phyloP scores from a whole-genome alignment of 2,797 vertebrate genomes.

The Agapornis canus region DNA sequence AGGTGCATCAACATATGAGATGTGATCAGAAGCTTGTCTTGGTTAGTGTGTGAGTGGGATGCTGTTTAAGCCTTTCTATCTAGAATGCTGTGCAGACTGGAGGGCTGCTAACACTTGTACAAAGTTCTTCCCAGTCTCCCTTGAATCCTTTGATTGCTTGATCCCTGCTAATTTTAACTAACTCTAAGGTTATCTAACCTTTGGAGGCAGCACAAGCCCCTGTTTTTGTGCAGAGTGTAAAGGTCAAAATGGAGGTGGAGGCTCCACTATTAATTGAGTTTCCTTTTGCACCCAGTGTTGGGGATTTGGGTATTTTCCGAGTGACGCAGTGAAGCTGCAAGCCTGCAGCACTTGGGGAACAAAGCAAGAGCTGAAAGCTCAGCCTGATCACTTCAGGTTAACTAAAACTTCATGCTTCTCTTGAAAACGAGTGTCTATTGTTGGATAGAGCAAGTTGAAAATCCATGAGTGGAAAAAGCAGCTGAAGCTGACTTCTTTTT shows the following conservation, averaged over 20 bases:
- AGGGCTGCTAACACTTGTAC: not conserved
- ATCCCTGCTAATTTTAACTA: not conserved
- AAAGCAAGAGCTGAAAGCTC: not conserved
- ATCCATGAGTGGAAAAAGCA: not conserved
- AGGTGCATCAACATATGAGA: not conserved
- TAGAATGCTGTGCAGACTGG: not conserved
- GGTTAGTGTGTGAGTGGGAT: not conserved
- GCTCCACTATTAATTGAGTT: not conserved
- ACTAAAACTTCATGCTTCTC: not conserved
- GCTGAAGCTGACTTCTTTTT: not conserved
- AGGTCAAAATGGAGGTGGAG: not conserved
- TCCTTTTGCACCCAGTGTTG: not conserved
- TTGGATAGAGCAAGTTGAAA: not conserved
- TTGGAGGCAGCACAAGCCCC: not conserved
- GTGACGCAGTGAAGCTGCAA: not conserved
- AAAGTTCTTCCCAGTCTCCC: not conserved
- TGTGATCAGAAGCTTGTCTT: not conserved
- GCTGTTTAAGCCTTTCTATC: not conserved
- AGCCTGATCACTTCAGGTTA: not conserved
- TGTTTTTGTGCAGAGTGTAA: not conserved
- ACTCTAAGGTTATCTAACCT: not conserved
- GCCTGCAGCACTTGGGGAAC: fast-evolving
- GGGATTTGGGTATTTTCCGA: not conserved
- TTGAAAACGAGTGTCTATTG: not conserved
- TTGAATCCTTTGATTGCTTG: not conserved